Evolutionary conservation across 2,888 invertebrate genomes (phyloP).

Genomic region (Leucoptera coffeella): DNA sequence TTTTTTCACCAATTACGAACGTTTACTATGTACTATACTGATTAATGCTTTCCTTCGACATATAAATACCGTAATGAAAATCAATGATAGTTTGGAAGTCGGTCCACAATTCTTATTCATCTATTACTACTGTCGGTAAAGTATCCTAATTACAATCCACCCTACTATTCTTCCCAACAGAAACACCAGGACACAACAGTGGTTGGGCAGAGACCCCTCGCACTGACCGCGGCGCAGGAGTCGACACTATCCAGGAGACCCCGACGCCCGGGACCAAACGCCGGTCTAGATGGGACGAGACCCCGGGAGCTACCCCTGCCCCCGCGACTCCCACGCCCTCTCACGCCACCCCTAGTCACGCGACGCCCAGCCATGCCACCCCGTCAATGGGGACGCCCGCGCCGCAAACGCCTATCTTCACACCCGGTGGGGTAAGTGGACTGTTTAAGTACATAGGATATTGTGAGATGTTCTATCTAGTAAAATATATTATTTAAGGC

Average conservation of each 20-base stretch:
- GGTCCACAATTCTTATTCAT: too few species aligned
- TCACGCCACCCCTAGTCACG: slow-evolving; percentile 65
- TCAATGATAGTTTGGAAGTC: too few species aligned
- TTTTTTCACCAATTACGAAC: too few species aligned
- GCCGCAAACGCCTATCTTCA: slow-evolving; percentile 63
- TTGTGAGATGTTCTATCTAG: too few species aligned
- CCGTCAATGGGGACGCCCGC: slow-evolving; percentile 62
- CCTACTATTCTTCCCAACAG: slow-evolving; percentile 25
- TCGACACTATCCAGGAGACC: slow-evolving; percentile 80
- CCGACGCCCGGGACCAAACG: slow-evolving; percentile 95
- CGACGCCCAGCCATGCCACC: slow-evolving; percentile 69
- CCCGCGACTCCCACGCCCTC: slow-evolving; percentile 68
- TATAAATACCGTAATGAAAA: too few species aligned
- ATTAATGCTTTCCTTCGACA: too few species aligned
- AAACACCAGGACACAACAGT: slow-evolving; percentile 92
- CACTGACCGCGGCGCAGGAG: slow-evolving; percentile 77
- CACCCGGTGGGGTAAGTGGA: slow-evolving; percentile 75
- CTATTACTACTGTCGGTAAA: too few species aligned
- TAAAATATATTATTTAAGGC: too few species aligned
- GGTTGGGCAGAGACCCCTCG: slow-evolving; percentile 99
- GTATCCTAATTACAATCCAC: neutral
- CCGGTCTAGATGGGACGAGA: slow-evolving; percentile 98
- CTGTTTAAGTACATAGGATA: too few species aligned
- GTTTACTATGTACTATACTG: too few species aligned
- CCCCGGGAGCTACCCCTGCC: slow-evolving; percentile 75